Evolutionary conservation across 2,888 invertebrate genomes (phyloP), one percentile per base, ranked within the genome.

Genomic region (Dryobota labecula): DNA sequence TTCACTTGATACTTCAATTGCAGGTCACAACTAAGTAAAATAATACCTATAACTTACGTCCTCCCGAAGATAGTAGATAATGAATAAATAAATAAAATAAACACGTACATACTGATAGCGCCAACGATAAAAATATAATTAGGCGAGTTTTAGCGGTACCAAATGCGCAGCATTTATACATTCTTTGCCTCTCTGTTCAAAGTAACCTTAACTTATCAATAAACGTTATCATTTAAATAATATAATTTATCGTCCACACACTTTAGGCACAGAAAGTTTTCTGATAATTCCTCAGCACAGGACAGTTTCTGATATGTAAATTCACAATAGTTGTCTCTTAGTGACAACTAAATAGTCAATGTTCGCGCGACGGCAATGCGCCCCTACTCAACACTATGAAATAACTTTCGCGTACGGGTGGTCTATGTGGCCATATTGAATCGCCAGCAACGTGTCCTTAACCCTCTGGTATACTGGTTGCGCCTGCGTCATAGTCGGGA

Each of bases 351-450:
- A 62, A 78, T 63, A 75, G 66, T 74, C 77, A 79, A 72, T 69
- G 75, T 82, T 77, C 54, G 63, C 75, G 65, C 69, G 67, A 57
- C 45, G 73, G 81, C 74, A 54, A 24, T 24, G 66, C 70, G 80
- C 63, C 76, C 57, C 69, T 24, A 60, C 69, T 64, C 51, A 68
- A 65, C 85, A 92, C 92, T 95, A 95, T 82, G 94, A 90, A 70
- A 95, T 92, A 78, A 94, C 84, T 78, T 97, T 95, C 57, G 98
- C 97, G 98, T 98, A 99, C 1, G 98, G 98, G 90, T 99, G 98
- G 27, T 97, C 96, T 86, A 98, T 96, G 89, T 97, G 97, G 8
- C 99, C 99, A 90, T 98, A 99, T 90, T 99, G 99, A 84, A 99
- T 99, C 86, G 98, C 98, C 13, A 97, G 96, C 45, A 99, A 96